Evolutionary conservation across 2,888 invertebrate genomes (phyloP).

Genomic region (Synergus umbraculus): DNA sequence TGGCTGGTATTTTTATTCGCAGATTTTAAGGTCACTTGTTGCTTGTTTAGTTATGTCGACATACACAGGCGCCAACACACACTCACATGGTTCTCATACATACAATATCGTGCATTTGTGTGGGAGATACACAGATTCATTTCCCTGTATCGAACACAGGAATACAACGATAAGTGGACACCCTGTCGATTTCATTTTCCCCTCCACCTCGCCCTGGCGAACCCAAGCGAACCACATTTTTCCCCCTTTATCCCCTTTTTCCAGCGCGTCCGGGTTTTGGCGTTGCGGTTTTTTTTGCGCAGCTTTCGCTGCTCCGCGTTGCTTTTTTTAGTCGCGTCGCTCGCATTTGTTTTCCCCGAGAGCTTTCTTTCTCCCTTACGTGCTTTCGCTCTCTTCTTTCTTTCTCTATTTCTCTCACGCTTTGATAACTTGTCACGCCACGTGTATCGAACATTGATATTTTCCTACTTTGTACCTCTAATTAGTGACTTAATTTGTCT

Average conservation of each 20-base stretch:
- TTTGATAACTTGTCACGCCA: background rate
- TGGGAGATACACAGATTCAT: conserved; percentile 11
- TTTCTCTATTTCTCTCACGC: background rate
- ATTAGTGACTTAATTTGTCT: background rate
- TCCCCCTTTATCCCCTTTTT: conserved; percentile 60
- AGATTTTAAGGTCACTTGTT: conserved; percentile 77
- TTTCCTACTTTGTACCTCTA: background rate
- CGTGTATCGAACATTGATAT: background rate
- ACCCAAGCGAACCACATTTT: conserved; percentile 62
- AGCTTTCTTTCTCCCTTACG: conserved; percentile 42
- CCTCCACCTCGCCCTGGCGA: conserved; percentile 49
- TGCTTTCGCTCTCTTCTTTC: conserved; percentile 38
- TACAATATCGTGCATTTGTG: background rate
- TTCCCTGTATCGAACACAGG: conserved; percentile 44
- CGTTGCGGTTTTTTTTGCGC: conserved; percentile 62
- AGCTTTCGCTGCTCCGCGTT: conserved; percentile 64
- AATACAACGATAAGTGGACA: conserved; percentile 73
- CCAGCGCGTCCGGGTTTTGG: conserved; percentile 60
- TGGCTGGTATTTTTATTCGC: conserved; percentile 73
- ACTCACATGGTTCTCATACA: background rate
- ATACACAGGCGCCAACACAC: conserved; percentile 53
- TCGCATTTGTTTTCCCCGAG: conserved; percentile 46
- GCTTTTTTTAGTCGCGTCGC: conserved; percentile 47
- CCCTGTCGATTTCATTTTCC: conserved; percentile 75
- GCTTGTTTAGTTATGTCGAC: conserved; percentile 76